These are phyloP conservation scores for Apodemus agrarius DNA, from an alignment of 2,797 vertebrate genomes.

Conservation along the genomic window DNA sequence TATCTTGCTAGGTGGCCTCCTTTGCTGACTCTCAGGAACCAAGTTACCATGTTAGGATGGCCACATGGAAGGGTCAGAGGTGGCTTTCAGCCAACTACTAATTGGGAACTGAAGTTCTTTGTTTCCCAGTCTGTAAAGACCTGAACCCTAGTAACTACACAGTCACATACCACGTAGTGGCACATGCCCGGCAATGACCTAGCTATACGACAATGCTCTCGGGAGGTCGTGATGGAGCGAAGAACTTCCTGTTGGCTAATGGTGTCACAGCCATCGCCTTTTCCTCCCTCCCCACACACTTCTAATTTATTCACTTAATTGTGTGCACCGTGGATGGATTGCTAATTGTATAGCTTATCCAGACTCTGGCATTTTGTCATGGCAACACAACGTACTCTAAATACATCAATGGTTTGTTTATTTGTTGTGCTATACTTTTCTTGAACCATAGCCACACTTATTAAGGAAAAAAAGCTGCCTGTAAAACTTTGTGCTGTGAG, in stretches of 20 bases:
- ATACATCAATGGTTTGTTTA: background rate
- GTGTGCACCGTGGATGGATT: no score
- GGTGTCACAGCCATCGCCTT: background rate
- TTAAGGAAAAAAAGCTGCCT: background rate
- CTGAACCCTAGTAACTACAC: background rate
- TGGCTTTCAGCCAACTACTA: background rate
- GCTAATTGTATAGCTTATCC: background rate
- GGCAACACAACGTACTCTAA: background rate
- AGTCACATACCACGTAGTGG: background rate
- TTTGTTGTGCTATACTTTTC: background rate
- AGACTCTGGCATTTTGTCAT: background rate
- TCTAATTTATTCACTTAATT: background rate
- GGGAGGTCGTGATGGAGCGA: background rate
- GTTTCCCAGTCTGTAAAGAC: background rate
- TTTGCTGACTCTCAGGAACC: slow-evolving; percentile 18
- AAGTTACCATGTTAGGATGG: background rate
- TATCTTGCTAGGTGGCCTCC: background rate
- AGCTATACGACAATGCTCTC: background rate
- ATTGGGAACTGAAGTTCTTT: background rate
- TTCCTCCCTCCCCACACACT: background rate
- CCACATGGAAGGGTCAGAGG: background rate
- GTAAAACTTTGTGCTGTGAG: background rate
- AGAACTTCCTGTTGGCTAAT: background rate
- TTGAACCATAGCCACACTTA: background rate
- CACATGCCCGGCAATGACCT: no score